Conservation (phyloP, 2,888 invertebrate genomes). For the Quadriops clusia region DNA sequence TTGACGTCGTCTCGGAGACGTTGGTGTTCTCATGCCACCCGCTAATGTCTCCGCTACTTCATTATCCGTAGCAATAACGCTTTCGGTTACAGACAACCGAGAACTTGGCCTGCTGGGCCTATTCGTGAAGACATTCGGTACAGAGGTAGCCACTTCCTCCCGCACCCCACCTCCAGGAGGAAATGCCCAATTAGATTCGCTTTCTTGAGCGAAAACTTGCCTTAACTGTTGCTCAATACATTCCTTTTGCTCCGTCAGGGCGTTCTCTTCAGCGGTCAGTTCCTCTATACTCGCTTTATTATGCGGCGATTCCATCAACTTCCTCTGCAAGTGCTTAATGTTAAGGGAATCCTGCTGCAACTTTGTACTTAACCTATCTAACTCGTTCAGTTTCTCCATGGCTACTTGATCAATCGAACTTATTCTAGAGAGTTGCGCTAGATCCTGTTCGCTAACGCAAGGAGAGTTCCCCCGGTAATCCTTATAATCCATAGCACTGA, state of each 20-base stretch:
- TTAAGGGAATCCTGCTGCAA: conserved; percentile 68
- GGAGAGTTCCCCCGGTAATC: conserved; percentile 65
- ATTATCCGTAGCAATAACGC: conserved; percentile 48
- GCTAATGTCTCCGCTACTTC: conserved; percentile 50
- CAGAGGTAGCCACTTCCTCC: conserved; percentile 39
- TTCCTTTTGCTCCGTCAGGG: conserved; percentile 49
- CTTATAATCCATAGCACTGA: conserved; percentile 66
- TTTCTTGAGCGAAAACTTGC: conserved; percentile 51
- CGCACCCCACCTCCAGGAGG: conserved; percentile 52
- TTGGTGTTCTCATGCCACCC: conserved; percentile 37
- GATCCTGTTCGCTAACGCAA: conserved; percentile 65
- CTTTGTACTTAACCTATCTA: conserved; percentile 64
- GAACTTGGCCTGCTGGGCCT: conserved; percentile 53
- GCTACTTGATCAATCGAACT: conserved; percentile 68
- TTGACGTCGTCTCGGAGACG: conserved; percentile 47
- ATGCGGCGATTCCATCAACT: conserved; percentile 54
- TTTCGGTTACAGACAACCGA: conserved; percentile 50
- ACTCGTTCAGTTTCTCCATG: conserved; percentile 65
- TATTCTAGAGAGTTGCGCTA: conserved; percentile 61
- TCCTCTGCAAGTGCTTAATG: conserved; percentile 60
- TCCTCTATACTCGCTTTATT: conserved; percentile 39
- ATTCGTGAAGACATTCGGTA: conserved; percentile 29
- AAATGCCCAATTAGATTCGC: conserved; percentile 55
- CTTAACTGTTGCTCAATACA: conserved; percentile 59
- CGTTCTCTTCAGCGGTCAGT: conserved; percentile 46